Evolutionary conservation across 1,140 invertebrate species (phyloP).

Genomic region (Eupristina koningsbergeri): DNA sequence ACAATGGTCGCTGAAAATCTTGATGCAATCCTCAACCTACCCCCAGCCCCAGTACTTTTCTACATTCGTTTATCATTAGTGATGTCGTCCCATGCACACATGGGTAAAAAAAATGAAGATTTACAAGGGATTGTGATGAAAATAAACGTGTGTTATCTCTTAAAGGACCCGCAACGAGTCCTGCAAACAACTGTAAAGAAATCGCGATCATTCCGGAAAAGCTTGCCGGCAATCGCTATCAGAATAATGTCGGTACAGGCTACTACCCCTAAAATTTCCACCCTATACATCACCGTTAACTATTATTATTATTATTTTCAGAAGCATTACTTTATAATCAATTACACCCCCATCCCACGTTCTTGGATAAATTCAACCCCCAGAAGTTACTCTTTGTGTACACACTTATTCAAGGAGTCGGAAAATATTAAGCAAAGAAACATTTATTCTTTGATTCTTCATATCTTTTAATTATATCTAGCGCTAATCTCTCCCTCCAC

Average conservation of each 20-base stretch:
- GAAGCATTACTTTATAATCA: conserved; percentile 56
- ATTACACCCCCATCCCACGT: conserved; percentile 50
- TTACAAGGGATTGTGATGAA: conserved; percentile 2
- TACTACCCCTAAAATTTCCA: too few relatives aligned
- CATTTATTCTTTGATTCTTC: not conserved
- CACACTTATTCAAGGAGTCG: too few relatives aligned
- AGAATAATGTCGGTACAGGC: conserved; percentile 37
- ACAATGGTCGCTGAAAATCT: not conserved
- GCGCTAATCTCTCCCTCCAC: not conserved
- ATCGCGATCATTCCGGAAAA: conserved; percentile 47
- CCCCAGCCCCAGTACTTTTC: too few relatives aligned
- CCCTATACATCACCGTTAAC: conserved; percentile 14
- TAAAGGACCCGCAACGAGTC: not conserved
- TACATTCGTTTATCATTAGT: not conserved
- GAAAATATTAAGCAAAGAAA: too few relatives aligned
- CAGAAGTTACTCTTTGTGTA: not conserved
- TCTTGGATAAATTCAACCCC: too few relatives aligned
- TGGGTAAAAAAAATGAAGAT: not conserved
- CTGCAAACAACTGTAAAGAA: conserved; percentile 69
- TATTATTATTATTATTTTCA: conserved; percentile 51
- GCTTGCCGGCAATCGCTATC: conserved; percentile 59
- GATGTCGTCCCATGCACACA: not conserved
- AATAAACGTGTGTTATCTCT: conserved; percentile 63
- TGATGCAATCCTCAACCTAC: not conserved
- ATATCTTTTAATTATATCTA: conserved; percentile 33